A percentile compares a stretch with the other conserved stretches of the same genome.
phyloP scores from a whole-genome alignment of 1,140 invertebrate genomes.

The Epicauta chinensis region DNA sequence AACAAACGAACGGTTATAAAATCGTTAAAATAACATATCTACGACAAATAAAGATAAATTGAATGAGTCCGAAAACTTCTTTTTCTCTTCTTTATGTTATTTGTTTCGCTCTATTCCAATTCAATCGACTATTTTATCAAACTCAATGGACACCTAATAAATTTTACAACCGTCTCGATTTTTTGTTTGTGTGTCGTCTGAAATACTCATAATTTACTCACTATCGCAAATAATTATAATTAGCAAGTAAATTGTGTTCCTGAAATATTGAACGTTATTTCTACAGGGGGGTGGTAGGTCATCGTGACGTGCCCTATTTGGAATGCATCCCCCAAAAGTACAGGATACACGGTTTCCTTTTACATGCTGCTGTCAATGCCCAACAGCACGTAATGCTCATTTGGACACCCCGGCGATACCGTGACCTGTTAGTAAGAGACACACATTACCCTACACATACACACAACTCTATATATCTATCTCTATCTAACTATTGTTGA shows the following conservation, averaged over 20 bases:
- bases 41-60: slow-evolving; percentile 21
- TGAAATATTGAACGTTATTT: too few relatives aligned
- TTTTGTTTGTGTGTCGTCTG: too few relatives aligned
- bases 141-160: background rate
- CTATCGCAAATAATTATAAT: too few relatives aligned
- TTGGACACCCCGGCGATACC: slow-evolving; percentile 17
- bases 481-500: background rate
- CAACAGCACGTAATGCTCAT: slow-evolving; percentile 25
- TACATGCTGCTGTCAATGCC: slow-evolving; percentile 28
- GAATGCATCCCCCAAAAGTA: slow-evolving; percentile 29
- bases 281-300: slow-evolving; percentile 7
- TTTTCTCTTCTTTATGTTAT: slow-evolving; percentile 8
- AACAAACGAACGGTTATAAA: too few relatives aligned
- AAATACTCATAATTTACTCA: too few relatives aligned
- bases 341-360: slow-evolving; percentile 30
- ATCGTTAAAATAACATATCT: too few relatives aligned
- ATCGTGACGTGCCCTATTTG: slow-evolving; percentile 26
- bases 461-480: background rate
- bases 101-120: slow-evolving; percentile 7
- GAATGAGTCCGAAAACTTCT: slow-evolving; percentile 15
- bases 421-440: slow-evolving; percentile 3
- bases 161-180: too few relatives aligned
- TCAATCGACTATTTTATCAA: background rate
- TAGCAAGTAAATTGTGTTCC: too few relatives aligned
- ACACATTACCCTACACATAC: background rate